Evolutionary conservation across 2,797 vertebrate genomes (phyloP).

Genomic region (Melanotaenia maccullochi): DNA sequence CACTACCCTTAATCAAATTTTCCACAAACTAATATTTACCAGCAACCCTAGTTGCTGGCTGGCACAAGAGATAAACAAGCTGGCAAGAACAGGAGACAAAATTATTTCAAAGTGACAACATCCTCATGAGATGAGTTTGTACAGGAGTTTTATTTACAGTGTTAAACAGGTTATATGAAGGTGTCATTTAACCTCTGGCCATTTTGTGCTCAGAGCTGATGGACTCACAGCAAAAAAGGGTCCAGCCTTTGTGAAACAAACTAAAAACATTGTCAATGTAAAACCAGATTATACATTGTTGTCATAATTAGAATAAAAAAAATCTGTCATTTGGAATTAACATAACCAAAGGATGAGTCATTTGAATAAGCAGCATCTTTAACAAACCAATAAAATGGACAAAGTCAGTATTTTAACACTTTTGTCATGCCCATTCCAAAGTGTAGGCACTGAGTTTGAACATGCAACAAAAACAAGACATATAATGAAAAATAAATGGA

Average conservation of each 20-base stretch:
- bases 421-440: slow-evolving; percentile 43
- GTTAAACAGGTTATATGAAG: slow-evolving; percentile 61
- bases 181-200: slow-evolving; percentile 56
- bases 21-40: slow-evolving; percentile 22
- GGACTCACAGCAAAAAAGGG: slow-evolving; percentile 63
- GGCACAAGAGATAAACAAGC: not conserved
- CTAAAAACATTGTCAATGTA: slow-evolving; percentile 61
- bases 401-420: slow-evolving; percentile 76
- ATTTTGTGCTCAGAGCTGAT: slow-evolving; percentile 65
- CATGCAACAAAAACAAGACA: slow-evolving; percentile 52
- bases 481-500: slow-evolving; percentile 33
- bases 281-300: slow-evolving; percentile 66
- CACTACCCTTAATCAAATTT: slow-evolving; percentile 5
- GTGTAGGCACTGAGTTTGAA: slow-evolving; percentile 61
- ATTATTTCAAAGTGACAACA: slow-evolving; percentile 27
- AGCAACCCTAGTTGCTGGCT: not conserved
- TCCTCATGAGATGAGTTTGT: slow-evolving; percentile 57
- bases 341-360: slow-evolving; percentile 34
- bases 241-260: slow-evolving; percentile 78
- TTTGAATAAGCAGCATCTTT: slow-evolving; percentile 74
- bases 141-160: slow-evolving; percentile 85
- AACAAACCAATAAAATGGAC: slow-evolving; percentile 63
- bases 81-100: slow-evolving; percentile 5
- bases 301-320: slow-evolving; percentile 55
- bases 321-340: slow-evolving; percentile 58